Percentiles rank a stretch among this genome's conserved stretches.
phyloP scores from a whole-genome alignment of 2,797 vertebrate species.

The Cuniculus paca region DNA sequence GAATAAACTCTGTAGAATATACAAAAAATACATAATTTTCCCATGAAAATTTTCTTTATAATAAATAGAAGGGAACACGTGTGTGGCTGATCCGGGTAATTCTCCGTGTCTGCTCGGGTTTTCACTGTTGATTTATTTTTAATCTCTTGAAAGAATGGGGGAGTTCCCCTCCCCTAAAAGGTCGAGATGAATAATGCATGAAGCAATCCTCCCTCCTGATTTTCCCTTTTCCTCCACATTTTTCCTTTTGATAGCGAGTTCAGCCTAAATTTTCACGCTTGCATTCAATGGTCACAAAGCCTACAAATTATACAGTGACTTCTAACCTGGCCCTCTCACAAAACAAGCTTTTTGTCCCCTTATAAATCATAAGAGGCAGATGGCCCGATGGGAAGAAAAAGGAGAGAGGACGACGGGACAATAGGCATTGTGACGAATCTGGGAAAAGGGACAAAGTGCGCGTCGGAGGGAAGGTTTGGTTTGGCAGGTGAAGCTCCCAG shows the following conservation, averaged over 20 bases:
- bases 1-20: conserved; percentile 93
- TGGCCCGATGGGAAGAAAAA: conserved; percentile 84
- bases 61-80: conserved; percentile 92
- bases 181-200: conserved; percentile 92
- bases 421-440: conserved; percentile 87
- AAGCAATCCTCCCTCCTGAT: conserved; percentile 85
- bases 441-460: conserved; percentile 89
- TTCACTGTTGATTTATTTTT: conserved; percentile 91
- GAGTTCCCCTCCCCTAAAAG: conserved; percentile 88
- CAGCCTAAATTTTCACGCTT: conserved; percentile 91
- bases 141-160: conserved; percentile 89
- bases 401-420: conserved; percentile 80
- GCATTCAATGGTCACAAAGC: conserved; percentile 90
- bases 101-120: conserved; percentile 88
- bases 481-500: conserved; percentile 90
- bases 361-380: conserved; percentile 90
- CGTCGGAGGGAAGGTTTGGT: conserved; percentile 87
- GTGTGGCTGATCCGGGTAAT: conserved; percentile 88
- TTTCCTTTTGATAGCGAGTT: conserved; percentile 89
- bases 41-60: conserved; percentile 90
- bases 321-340: conserved; percentile 89
- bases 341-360: conserved; percentile 82
- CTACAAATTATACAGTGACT: conserved; percentile 93
- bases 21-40: conserved; percentile 91
- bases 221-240: conserved; percentile 79